Conservation (phyloP, 2,888 invertebrate species). For the Diaprepes abbreviatus region DNA sequence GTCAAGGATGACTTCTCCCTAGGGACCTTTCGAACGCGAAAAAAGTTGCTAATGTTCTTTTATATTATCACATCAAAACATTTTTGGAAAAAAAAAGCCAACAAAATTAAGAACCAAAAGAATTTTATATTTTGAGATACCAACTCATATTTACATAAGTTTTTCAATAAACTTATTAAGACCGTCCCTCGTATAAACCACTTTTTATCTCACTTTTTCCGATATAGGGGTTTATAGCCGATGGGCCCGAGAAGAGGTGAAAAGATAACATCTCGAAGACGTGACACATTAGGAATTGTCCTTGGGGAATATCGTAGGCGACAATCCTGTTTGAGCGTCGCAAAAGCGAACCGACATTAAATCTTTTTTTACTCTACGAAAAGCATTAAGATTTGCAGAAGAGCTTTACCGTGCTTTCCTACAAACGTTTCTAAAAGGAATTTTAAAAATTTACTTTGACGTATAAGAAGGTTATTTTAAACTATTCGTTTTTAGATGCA, state of each 20-base stretch:
- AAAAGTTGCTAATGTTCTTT: too few species aligned
- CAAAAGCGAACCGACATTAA: constrained; percentile 18
- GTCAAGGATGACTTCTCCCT: too few species aligned
- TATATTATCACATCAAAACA: too few species aligned
- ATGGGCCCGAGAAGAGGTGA: constrained; percentile 30
- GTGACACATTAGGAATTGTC: constrained; percentile 40
- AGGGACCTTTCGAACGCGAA: too few species aligned
- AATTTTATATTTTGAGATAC: too few species aligned
- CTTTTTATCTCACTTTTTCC: constrained; percentile 14
- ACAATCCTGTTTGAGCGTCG: constrained; percentile 16
- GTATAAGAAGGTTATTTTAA: not conserved
- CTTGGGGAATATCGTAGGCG: constrained; percentile 24
- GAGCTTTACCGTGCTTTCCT: not conserved
- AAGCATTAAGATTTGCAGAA: constrained; percentile 13
- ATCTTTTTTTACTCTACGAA: constrained; percentile 17
- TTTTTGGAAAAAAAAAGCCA: too few species aligned
- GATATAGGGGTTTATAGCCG: constrained; percentile 24
- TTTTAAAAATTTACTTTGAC: constrained; percentile 9
- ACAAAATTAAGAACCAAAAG: too few species aligned
- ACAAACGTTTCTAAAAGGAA: constrained; percentile 1
- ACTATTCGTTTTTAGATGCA: not conserved
- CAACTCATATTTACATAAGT: too few species aligned
- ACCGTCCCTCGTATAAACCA: not conserved
- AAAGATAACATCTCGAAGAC: constrained; percentile 38
- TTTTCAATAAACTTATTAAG: not conserved